These are phyloP conservation scores for Trissoscelio sp. DNA, from an alignment of 2,888 invertebrate species.

Conservation along the genomic window DNA sequence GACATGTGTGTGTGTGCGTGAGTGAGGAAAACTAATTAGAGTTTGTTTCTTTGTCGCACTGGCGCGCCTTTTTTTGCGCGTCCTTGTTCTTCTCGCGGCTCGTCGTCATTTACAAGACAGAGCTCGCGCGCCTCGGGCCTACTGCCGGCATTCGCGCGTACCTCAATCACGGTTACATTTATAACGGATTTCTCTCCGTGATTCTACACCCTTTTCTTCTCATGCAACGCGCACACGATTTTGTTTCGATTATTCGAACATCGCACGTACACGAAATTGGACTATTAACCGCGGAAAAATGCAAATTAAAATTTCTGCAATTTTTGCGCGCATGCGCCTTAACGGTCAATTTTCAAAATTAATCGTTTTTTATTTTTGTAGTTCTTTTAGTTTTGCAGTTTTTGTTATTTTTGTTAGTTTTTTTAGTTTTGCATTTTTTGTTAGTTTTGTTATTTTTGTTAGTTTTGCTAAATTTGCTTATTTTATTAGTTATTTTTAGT, in stretches of 20 bases:
- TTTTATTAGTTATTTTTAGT: no score
- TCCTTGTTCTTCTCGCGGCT: slow-evolving; percentile 46
- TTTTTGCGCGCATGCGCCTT: not conserved
- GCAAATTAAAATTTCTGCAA: slow-evolving; percentile 1
- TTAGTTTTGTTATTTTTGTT: no score
- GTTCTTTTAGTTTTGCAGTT: no score
- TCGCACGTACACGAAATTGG: slow-evolving; percentile 29
- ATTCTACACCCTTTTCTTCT: slow-evolving; percentile 50
- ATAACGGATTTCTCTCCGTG: slow-evolving; percentile 59
- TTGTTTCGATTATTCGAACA: slow-evolving; percentile 49
- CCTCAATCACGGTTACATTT: slow-evolving; percentile 60
- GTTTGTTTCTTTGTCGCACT: slow-evolving; percentile 31
- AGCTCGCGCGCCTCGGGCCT: slow-evolving; percentile 50
- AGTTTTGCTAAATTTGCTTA: no score
- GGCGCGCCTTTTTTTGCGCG: slow-evolving; percentile 30
- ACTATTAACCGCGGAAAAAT: slow-evolving; percentile 30
- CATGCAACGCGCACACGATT: slow-evolving; percentile 50
- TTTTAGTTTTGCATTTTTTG: no score
- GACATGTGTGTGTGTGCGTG: slow-evolving; percentile 53
- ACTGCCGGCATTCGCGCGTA: slow-evolving; percentile 54
- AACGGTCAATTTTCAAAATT: not conserved
- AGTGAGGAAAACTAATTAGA: slow-evolving; percentile 67
- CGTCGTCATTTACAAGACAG: slow-evolving; percentile 51
- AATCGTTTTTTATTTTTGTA: no score
- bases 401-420: no score